Evolutionary conservation across 2,797 vertebrate species (phyloP), one percentile per base, ranked within the genome.

Genomic region (Cyprinodon diabolis): DNA sequence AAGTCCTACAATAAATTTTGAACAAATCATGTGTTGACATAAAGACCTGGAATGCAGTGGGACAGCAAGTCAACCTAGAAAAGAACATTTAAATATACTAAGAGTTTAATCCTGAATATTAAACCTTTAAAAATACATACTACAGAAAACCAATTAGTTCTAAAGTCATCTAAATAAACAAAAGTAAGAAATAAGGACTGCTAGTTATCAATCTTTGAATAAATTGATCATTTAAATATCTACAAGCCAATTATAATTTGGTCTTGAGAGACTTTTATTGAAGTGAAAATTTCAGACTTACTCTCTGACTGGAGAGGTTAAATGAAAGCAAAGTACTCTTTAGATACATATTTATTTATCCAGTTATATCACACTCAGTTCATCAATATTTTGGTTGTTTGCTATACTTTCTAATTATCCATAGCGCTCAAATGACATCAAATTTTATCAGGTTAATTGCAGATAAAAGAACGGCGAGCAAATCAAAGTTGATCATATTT

Each of bases 21-120:
- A 51, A 17, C 21, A 48, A 62, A 60, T 37, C 47, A 17, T 45
- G 51, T 52, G 23, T 79, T 77, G 21, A 51, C 58, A 45, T 45
- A 14, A 68, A 65, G 75, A 80, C 25, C 37, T 55, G 51, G 35
- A 75, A 19, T 4, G 47, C n/a, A 57, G n/a, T 49, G 10, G 60
- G 69, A 17, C 4, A 65, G 45, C 19, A 77, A 35, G 67, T 48
- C 49, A 58, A 19, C 81, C 12, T 66, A 15, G 5, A 40, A 69
- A 81, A 68, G n/a, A 40, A 43, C 60, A 47, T 17, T 19, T 2
- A 76, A 55, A 71, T 52, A 58, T 79, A 77, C 57, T 9, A 9
- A 40, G 35, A 82, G 57, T 17, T 52, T 35, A 40, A 43, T 52
- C 52, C 60, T 30, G 10, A 76, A 30, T 48, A 81, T 57, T 56